These are phyloP conservation scores for Rhagonycha fulva DNA, from an alignment of 2,888 invertebrate genomes.

Conservation along the genomic window DNA sequence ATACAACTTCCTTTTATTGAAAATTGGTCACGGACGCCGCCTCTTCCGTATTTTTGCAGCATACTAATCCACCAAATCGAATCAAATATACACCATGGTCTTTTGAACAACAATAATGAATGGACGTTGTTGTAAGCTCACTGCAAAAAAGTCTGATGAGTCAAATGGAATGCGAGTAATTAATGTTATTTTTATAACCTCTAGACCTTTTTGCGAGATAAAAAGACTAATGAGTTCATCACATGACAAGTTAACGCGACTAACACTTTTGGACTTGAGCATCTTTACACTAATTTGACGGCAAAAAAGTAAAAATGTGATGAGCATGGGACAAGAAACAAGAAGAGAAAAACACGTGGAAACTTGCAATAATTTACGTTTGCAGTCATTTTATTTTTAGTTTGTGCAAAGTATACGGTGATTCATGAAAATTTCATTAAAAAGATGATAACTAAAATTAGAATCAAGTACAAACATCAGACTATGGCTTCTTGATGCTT, in stretches of 20 bases:
- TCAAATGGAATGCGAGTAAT: slow-evolving; percentile 1
- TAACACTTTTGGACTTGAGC: neutral
- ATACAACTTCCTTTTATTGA: neutral
- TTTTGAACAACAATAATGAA: neutral
- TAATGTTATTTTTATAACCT: slow-evolving; percentile 1
- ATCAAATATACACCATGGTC: neutral
- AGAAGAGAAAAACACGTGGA: neutral
- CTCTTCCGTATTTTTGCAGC: neutral
- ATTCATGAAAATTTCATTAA: neutral
- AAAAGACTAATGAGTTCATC: neutral
- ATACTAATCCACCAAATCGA: neutral
- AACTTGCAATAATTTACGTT: neutral
- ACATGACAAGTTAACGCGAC: neutral
- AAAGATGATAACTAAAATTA: neutral
- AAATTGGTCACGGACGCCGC: neutral
- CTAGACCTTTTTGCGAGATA: neutral
- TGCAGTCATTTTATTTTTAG: neutral
- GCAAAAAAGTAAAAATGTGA: neutral
- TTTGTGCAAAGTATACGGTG: neutral
- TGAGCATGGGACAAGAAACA: neutral
- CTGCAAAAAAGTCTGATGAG: neutral
- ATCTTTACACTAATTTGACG: neutral
- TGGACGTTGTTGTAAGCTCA: neutral
- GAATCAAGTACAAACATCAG: neutral
- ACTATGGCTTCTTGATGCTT: neutral